phyloP scores from a whole-genome alignment of 2,888 invertebrate species.

The Lathronympha strigana region DNA sequence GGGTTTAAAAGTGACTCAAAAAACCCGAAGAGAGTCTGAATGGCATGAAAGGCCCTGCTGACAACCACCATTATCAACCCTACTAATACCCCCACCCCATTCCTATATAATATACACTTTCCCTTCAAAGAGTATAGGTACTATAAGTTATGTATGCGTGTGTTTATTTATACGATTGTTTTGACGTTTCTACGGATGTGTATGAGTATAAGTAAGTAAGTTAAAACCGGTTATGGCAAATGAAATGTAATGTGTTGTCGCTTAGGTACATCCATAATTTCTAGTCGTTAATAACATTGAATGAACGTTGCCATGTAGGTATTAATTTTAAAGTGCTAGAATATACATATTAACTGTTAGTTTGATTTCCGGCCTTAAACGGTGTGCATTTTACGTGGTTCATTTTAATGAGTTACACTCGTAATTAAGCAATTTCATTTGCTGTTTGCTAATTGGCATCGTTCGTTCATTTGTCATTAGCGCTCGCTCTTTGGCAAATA shows the following conservation, averaged over 20 bases:
- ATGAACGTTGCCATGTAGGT: not conserved
- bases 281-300: not conserved
- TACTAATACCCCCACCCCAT: too few relatives aligned
- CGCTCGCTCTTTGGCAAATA: slow-evolving; percentile 7
- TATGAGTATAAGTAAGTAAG: too few relatives aligned
- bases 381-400: not conserved
- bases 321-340: not conserved
- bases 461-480: slow-evolving; percentile 22
- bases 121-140: too few relatives aligned
- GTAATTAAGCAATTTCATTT: slow-evolving; percentile 21
- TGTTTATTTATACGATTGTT: too few relatives aligned
- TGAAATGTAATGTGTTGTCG: not conserved
- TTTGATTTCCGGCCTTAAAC: slow-evolving; percentile 8
- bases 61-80: too few relatives aligned
- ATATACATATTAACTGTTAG: not conserved
- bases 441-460: slow-evolving; percentile 22
- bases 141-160: too few relatives aligned
- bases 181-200: too few relatives aligned
- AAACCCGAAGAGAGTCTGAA: too few relatives aligned
- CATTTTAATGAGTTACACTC: slow-evolving; percentile 19
- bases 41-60: too few relatives aligned
- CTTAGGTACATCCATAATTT: not conserved
- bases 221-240: too few relatives aligned
- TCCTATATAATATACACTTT: too few relatives aligned
- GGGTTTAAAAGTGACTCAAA: too few relatives aligned